phyloP scores from a whole-genome alignment of 2,888 invertebrate species.

The Philhelius pedissequus region DNA sequence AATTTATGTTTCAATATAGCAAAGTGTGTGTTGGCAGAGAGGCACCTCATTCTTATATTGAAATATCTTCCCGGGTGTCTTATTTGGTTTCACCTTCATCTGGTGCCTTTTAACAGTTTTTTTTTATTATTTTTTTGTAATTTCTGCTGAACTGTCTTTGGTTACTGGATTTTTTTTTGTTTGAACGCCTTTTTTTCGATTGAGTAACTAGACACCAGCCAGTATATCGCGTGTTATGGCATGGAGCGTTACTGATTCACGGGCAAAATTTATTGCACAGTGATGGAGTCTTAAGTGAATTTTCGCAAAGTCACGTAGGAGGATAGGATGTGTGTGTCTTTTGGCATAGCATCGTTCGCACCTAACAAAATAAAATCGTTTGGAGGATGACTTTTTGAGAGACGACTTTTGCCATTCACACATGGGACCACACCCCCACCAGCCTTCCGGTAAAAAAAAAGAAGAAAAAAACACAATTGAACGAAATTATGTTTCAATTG shows the following conservation, averaged over 20 bases:
- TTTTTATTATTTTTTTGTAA: background rate
- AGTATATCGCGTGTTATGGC: constrained; percentile 4
- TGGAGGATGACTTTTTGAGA: constrained; percentile 15
- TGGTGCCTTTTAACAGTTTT: constrained; percentile 16
- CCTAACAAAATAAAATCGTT: constrained; percentile 33
- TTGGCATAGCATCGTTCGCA: constrained; percentile 58
- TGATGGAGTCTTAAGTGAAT: constrained; percentile 58
- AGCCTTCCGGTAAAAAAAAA: background rate
- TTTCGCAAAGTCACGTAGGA: constrained; percentile 12
- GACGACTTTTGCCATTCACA: constrained; percentile 33
- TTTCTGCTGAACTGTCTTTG: constrained; percentile 25
- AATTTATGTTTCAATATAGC: constrained; percentile 67
- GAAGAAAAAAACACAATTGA: background rate
- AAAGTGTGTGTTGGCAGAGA: constrained; percentile 47
- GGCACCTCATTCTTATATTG: constrained; percentile 12
- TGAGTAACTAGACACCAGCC: constrained; percentile 3
- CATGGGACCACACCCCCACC: background rate
- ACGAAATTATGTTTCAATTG: constrained; percentile 48
- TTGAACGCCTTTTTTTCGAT: background rate
- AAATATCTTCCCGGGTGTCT: constrained; percentile 35
- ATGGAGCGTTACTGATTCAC: constrained; percentile 46
- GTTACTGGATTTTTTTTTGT: constrained; percentile 12
- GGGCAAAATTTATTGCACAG: constrained; percentile 52
- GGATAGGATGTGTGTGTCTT: constrained; percentile 21
- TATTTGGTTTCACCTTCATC: constrained; percentile 61